phyloP scores from a whole-genome alignment of 2,113 vertebrate species.

The Cepphus grylle region DNA sequence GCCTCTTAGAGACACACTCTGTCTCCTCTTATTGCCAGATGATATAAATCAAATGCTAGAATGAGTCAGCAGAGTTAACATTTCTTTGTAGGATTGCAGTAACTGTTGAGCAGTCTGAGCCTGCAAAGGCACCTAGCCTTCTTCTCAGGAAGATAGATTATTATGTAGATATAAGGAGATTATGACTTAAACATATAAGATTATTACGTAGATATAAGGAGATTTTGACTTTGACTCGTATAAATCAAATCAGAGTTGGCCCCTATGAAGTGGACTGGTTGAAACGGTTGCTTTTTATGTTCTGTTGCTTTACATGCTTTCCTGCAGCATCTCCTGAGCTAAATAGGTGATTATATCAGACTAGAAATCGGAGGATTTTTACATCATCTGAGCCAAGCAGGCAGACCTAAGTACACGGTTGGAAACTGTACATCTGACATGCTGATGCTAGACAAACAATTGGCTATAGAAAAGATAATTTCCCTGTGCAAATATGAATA shows the following conservation, averaged over 20 bases:
- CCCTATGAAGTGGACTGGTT: background rate
- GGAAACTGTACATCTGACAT: background rate
- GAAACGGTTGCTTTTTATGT: background rate
- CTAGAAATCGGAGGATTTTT: background rate
- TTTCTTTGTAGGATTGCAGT: background rate
- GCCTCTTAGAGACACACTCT: background rate
- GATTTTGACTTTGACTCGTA: background rate
- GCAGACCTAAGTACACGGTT: background rate
- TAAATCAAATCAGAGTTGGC: background rate
- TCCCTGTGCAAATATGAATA: background rate
- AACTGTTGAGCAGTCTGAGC: background rate
- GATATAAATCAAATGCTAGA: background rate
- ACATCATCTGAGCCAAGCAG: background rate
- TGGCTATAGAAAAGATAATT: background rate
- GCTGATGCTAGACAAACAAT: background rate
- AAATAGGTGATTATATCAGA: background rate
- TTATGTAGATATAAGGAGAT: background rate
- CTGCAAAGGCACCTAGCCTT: background rate
- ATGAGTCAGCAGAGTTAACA: background rate
- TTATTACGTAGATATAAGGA: background rate
- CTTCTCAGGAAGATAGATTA: background rate
- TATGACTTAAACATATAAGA: background rate
- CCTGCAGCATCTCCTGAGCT: background rate
- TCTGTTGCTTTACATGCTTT: background rate
- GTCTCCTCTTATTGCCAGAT: background rate